These are phyloP conservation scores for Abscondita cerata DNA, from an alignment of 2,888 invertebrate genomes.

Conservation along the genomic window DNA sequence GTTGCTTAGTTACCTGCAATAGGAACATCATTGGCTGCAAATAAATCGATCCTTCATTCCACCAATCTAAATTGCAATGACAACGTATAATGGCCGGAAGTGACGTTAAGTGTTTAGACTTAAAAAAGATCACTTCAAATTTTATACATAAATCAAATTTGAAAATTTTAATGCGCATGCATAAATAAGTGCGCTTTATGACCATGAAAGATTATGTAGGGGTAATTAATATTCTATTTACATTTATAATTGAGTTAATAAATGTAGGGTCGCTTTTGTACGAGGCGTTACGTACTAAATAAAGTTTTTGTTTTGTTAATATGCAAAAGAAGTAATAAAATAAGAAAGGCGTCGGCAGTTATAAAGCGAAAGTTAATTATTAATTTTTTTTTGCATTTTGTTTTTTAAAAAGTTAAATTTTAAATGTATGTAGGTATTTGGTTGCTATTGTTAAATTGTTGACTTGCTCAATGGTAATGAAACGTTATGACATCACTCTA, in stretches of 20 bases:
- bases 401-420: too few species aligned
- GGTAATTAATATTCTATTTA: slow-evolving; percentile 20
- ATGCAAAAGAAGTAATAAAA: slow-evolving; percentile 6
- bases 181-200: slow-evolving; percentile 6
- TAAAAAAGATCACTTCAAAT: not conserved
- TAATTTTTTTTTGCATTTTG: too few species aligned
- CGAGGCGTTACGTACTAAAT: slow-evolving; percentile 10
- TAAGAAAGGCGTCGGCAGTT: not conserved
- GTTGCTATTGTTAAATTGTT: too few species aligned
- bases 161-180: not conserved
- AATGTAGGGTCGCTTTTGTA: slow-evolving; percentile 4
- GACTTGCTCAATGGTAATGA: too few species aligned
- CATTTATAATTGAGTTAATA: slow-evolving; percentile 16
- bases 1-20: slow-evolving; percentile 34
- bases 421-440: too few species aligned
- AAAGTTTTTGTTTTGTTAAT: slow-evolving; percentile 10
- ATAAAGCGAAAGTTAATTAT: too few species aligned
- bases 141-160: not conserved
- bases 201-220: slow-evolving; percentile 7
- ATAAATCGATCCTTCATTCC: slow-evolving; percentile 39
- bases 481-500: too few species aligned
- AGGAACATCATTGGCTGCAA: slow-evolving; percentile 37
- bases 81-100: slow-evolving; percentile 37
- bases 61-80: slow-evolving; percentile 36
- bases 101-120: not conserved